A percentile compares a stretch with the other conserved stretches of the same genome.
Conservation (phyloP, 2,113 vertebrate species). For the Smithornis capensis region DNA sequence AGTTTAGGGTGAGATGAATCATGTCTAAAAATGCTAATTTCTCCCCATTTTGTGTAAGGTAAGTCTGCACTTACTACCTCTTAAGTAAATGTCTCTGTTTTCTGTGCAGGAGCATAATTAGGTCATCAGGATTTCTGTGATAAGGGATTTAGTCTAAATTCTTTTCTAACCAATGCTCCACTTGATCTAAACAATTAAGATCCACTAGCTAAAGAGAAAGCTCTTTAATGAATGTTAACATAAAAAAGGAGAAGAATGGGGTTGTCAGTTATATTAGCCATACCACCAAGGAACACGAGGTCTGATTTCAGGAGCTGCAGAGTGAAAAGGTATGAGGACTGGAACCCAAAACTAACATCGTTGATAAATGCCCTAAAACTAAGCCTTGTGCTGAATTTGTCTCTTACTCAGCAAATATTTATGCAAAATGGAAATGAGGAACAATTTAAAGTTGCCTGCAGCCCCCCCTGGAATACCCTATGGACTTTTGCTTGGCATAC, state of each 20-base stretch:
- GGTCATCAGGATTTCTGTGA: background rate
- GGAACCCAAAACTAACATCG: background rate
- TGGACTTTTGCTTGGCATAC: background rate
- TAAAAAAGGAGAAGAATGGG: background rate
- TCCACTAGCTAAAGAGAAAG: background rate
- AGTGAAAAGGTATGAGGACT: background rate
- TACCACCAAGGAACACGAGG: background rate
- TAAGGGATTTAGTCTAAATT: background rate
- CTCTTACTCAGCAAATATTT: background rate
- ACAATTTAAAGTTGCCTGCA: background rate
- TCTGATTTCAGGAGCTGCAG: background rate
- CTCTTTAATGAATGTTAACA: background rate
- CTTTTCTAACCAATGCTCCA: background rate
- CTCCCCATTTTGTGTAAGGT: background rate
- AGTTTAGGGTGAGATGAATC: background rate
- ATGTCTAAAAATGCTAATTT: background rate
- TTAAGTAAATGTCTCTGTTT: background rate
- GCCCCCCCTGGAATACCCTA: background rate
- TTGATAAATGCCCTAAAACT: background rate
- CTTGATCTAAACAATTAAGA: conserved; percentile 19
- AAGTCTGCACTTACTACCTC: background rate
- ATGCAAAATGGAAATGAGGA: background rate
- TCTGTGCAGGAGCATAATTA: background rate
- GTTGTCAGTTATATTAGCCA: background rate
- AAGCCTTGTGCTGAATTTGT: background rate